Base-by-base conservation (phyloP, 2,888 invertebrate genomes). In the Melieria omissa region DNA sequence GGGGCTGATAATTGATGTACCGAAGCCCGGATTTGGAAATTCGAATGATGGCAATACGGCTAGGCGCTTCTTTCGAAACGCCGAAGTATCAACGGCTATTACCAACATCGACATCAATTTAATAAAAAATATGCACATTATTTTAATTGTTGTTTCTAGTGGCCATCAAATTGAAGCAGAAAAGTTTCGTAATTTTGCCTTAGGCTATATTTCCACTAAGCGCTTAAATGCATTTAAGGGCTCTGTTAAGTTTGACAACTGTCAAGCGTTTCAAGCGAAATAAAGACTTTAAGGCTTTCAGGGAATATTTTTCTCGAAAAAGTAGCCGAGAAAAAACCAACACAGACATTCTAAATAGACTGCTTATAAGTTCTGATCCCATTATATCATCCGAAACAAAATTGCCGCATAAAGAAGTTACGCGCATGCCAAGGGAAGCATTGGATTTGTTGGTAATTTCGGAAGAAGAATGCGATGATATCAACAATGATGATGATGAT, bases 1-100 rank as follows among this genome's bases (percentile, higher is more conserved):
- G 44, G 72, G 71, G 46, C 46, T 74, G 12, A 71, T 71, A 7
- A 45, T 68, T 57, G 65, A 68, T 41, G 63, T 67, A 64, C 68
- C 71, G 41, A 71, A 49, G 29, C 57, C 57, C 8, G 12, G 57
- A 8, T 57, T 12, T 14, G 16, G 6, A 0, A 57, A 14, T 16
- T 14, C 14, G 4, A 7, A 7, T 5, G 57, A 7, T 16, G 57
- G 57, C 12, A 57, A 4, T 16, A 57, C 57, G n/a, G 57, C 57
- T 16, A 57, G 57, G 57, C 5, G 57, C 14, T 57, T 12, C 16
- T 57, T 57, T 16, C 5, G 4, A 57, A 57, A 4, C 14, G 14
- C 16, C 12, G 57, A 57, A 14, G 16, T 16, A 3, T 57, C 57
- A 12, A 5, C 57, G 14, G 8, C 8, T n/a, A 57, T 57, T 14